phyloP scores from a whole-genome alignment of 2,113 vertebrate species.

The Naja naja region DNA sequence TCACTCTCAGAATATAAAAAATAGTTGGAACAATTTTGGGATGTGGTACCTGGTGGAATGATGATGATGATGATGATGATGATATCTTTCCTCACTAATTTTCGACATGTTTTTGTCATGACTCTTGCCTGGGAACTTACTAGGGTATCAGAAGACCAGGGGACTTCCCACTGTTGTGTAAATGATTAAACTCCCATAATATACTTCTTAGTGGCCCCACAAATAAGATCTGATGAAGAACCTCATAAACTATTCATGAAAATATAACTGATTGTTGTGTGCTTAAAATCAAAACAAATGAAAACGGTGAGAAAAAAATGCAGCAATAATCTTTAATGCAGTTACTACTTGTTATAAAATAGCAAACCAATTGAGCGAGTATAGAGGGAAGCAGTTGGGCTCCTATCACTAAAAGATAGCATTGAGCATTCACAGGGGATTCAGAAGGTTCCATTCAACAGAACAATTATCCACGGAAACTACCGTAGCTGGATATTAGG shows the following conservation, averaged over 20 bases:
- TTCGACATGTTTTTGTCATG: background rate
- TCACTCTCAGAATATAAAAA: background rate
- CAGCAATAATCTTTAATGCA: background rate
- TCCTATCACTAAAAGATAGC: background rate
- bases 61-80: background rate
- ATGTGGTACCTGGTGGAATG: background rate
- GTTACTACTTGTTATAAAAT: background rate
- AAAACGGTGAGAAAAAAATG: background rate
- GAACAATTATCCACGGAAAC: background rate
- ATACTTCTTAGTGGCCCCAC: background rate
- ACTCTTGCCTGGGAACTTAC: background rate
- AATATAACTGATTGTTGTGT: background rate
- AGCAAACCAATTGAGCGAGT: background rate
- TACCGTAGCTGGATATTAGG: background rate
- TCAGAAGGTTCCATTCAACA: background rate
- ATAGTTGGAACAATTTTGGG: background rate
- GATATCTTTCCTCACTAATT: background rate
- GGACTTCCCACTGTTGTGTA: background rate
- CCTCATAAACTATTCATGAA: background rate
- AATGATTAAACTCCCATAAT: background rate
- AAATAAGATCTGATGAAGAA: background rate
- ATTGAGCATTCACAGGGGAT: background rate
- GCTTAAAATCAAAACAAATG: conserved; percentile 8
- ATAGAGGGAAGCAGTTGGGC: background rate
- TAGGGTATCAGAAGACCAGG: background rate